phyloP scores from a whole-genome alignment of 1,140 invertebrate genomes.

The Drosophila paulistorum region DNA sequence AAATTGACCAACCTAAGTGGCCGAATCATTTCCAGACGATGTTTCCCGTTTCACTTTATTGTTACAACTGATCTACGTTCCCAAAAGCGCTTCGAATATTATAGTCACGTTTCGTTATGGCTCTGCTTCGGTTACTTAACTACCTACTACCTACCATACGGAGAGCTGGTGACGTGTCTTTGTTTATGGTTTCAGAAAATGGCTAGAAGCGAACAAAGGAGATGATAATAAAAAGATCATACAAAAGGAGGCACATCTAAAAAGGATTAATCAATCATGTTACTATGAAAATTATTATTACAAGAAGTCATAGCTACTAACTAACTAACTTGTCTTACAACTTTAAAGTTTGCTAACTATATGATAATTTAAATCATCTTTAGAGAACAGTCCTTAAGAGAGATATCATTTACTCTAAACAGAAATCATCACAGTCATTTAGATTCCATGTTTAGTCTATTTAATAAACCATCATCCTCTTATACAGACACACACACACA shows the following conservation, averaged over 20 bases:
- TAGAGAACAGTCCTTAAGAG: no score
- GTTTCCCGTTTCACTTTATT: slow-evolving; percentile 51
- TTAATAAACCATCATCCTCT: background rate
- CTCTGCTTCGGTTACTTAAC: slow-evolving; percentile 31
- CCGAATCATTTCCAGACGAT: slow-evolving; percentile 51
- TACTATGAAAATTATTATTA: no score
- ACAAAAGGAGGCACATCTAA: background rate
- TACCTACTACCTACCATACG: background rate
- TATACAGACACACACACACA: background rate
- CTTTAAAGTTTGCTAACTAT: no score
- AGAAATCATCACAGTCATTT: no score
- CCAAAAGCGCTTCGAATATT: slow-evolving; percentile 50
- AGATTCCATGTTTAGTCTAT: slow-evolving; percentile 13
- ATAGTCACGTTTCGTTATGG: slow-evolving; percentile 46
- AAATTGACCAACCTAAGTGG: slow-evolving; percentile 16
- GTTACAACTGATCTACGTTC: slow-evolving; percentile 44
- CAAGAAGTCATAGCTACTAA: no score
- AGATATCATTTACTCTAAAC: no score
- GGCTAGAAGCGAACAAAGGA: background rate
- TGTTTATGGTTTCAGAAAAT: background rate
- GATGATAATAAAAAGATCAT: background rate
- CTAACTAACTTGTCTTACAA: no score
- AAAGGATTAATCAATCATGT: background rate
- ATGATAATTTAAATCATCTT: no score
- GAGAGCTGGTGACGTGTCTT: background rate